A percentile compares a stretch with the other conserved stretches of the same genome.
Evolutionary conservation across 1,140 invertebrate genomes (phyloP).

Genomic region (Drosophila erecta): DNA sequence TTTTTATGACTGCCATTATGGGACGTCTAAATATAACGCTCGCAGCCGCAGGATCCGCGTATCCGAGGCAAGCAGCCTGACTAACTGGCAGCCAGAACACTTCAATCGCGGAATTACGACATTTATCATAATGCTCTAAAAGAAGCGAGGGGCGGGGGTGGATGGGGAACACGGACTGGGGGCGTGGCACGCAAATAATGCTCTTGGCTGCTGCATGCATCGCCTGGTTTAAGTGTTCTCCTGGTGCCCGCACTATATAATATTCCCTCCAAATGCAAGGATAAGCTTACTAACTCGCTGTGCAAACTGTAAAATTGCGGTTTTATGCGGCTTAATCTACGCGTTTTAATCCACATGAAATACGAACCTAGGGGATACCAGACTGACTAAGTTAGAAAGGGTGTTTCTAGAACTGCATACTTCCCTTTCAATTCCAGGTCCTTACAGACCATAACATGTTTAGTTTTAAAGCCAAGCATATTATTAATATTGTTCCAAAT

Average conservation of each 20-base stretch:
- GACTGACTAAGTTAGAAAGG: background rate
- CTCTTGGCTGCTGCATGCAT: constrained; percentile 45
- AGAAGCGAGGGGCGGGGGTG: background rate
- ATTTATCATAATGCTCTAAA: constrained; percentile 48
- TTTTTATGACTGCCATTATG: constrained; percentile 51
- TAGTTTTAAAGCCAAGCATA: too few species aligned
- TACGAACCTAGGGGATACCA: background rate
- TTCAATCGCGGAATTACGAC: constrained; percentile 53
- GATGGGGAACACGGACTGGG: too few species aligned
- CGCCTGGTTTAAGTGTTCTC: constrained; percentile 26
- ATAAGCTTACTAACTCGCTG: constrained; percentile 26
- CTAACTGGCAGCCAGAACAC: constrained; percentile 48
- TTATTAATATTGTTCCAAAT: background rate
- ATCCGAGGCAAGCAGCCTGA: constrained; percentile 37
- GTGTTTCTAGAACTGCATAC: background rate
- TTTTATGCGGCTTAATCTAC: constrained; percentile 3
- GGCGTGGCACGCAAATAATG: constrained; percentile 42
- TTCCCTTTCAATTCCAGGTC: too few species aligned
- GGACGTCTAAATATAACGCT: constrained; percentile 43
- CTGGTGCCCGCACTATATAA: background rate
- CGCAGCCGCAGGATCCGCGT: constrained; percentile 14
- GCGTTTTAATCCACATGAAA: constrained; percentile 1
- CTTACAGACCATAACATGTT: too few species aligned
- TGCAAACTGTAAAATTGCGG: background rate
- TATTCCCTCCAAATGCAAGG: constrained; percentile 8